phyloP scores from a whole-genome alignment of 2,888 invertebrate genomes.

The Luperina nickerlii region DNA sequence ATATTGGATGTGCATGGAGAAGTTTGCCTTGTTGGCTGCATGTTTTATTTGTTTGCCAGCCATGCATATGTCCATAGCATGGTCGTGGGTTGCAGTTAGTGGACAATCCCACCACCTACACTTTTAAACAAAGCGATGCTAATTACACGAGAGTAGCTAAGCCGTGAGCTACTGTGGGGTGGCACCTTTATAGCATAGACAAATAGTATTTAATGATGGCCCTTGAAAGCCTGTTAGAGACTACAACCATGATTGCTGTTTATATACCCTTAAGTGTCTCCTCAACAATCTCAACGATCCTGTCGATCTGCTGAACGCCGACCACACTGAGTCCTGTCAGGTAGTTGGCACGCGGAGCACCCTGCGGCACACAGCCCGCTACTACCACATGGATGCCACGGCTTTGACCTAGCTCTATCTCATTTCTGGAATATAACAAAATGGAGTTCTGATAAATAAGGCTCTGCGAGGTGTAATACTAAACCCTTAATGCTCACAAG shows the following conservation, averaged over 20 bases:
- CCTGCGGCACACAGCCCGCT: conserved; percentile 99
- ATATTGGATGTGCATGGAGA: not conserved
- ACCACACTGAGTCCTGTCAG: conserved; percentile 96
- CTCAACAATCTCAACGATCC: conserved; percentile 99
- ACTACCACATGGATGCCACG: conserved; percentile 96
- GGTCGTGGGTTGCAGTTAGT: not conserved
- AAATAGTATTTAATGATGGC: not conserved
- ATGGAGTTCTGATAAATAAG: not conserved
- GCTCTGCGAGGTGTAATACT: not conserved
- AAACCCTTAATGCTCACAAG: not conserved
- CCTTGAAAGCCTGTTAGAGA: not conserved
- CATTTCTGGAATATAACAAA: conserved; percentile 92
- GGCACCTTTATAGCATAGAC: not conserved
- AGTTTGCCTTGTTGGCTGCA: not conserved
- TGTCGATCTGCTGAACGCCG: conserved; percentile 99
- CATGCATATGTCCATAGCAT: not conserved
- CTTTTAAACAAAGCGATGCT: not conserved
- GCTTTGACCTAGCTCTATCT: conserved; percentile 93
- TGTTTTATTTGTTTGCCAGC: not conserved
- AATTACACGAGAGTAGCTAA: not conserved
- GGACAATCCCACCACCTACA: not conserved
- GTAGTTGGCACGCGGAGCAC: conserved; percentile 93
- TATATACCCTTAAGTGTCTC: conserved; percentile 95
- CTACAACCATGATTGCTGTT: not conserved
- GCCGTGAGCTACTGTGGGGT: too few species aligned